Percentiles rank a stretch among this genome's conserved stretches.
phyloP scores from a whole-genome alignment of 2,888 invertebrate genomes.

The Cantharis flavilabris region DNA sequence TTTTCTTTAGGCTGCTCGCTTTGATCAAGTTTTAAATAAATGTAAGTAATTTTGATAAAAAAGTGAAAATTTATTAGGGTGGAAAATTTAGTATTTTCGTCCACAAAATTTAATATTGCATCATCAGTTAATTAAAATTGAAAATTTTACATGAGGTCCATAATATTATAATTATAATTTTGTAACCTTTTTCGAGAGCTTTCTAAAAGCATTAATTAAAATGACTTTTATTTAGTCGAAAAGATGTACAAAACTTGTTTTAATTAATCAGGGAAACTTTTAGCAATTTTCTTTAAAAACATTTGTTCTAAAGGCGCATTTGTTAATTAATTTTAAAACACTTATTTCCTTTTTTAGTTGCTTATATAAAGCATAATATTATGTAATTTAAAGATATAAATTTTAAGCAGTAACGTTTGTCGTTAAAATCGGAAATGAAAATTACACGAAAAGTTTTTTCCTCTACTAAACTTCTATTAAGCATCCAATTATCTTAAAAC shows the following conservation, averaged over 20 bases:
- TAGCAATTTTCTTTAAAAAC: neutral
- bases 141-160: neutral
- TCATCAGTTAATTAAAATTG: neutral
- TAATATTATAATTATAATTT: neutral
- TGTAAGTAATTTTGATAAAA: neutral
- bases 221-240: neutral
- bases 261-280: neutral
- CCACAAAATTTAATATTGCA: neutral
- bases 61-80: neutral
- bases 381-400: neutral
- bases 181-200: neutral
- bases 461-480: neutral
- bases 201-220: neutral
- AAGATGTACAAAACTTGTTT: neutral
- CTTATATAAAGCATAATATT: neutral
- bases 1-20: neutral
- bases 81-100: neutral
- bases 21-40: neutral
- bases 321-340: neutral
- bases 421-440: neutral
- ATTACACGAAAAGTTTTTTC: neutral
- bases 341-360: neutral
- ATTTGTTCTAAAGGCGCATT: neutral
- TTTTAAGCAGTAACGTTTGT: neutral
- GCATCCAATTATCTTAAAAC: neutral